Percentiles rank a stretch among this genome's conserved stretches.
Evolutionary conservation across 2,797 vertebrate species (phyloP).

Genomic region (Potorous gilbertii): DNA sequence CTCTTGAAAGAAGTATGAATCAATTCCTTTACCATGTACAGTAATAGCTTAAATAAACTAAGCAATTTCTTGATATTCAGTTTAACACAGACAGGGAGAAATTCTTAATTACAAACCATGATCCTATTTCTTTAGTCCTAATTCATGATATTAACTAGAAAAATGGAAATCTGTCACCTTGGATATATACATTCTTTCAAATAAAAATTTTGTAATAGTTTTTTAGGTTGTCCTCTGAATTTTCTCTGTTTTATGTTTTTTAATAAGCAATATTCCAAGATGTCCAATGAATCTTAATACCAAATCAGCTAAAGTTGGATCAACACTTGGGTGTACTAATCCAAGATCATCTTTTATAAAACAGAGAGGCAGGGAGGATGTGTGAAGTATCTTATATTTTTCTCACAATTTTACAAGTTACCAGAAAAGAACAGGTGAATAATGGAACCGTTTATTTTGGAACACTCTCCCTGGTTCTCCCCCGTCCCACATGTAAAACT

Average conservation of each 20-base stretch:
- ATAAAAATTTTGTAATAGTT: not conserved
- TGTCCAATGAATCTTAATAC: not conserved
- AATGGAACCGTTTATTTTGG: constrained; percentile 19
- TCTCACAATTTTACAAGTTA: constrained; percentile 50
- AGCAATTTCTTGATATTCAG: not conserved
- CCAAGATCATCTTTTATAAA: constrained; percentile 27
- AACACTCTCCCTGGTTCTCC: constrained; percentile 15
- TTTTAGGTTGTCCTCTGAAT: not conserved
- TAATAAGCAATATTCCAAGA: constrained; percentile 32
- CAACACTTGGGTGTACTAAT: constrained; percentile 10
- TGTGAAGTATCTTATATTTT: constrained; percentile 10
- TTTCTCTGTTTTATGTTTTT: constrained; percentile 13
- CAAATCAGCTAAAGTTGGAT: constrained; percentile 20
- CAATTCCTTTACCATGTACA: not conserved
- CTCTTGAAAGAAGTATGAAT: not conserved
- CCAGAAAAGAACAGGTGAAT: constrained; percentile 24
- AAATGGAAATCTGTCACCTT: not conserved
- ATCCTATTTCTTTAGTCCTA: not conserved
- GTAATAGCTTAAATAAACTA: not conserved
- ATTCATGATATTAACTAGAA: not conserved
- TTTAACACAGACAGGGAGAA: not conserved
- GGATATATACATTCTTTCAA: not conserved
- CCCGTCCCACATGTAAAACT: constrained; percentile 62
- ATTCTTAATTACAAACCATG: not conserved
- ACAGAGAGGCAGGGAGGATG: constrained; percentile 4